Percentiles rank a stretch among this genome's conserved stretches.
Evolutionary conservation across 2,888 invertebrate genomes (phyloP).

Genomic region (Rapana venosa): DNA sequence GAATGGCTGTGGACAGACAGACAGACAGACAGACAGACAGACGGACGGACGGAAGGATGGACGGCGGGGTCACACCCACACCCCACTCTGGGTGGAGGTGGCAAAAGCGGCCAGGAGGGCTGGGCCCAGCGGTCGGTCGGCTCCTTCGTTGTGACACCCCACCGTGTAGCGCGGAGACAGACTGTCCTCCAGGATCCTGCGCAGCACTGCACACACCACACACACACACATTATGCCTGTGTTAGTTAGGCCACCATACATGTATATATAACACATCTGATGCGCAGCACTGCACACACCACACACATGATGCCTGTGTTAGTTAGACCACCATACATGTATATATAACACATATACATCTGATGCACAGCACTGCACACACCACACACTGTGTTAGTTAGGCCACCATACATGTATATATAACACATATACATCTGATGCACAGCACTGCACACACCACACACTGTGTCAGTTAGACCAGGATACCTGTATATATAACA

Average conservation of each 20-base stretch:
- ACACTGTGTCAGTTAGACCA: neutral
- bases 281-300: too few relatives aligned
- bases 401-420: too few relatives aligned
- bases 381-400: too few relatives aligned
- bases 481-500: neutral
- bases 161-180: conserved; percentile 57
- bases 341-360: too few relatives aligned
- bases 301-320: too few relatives aligned
- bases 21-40: too few relatives aligned
- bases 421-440: conserved; percentile 30
- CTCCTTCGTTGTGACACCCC: conserved; percentile 41
- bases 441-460: neutral
- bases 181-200: conserved; percentile 65
- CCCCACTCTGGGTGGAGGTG: conserved; percentile 64
- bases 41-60: too few relatives aligned
- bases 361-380: too few relatives aligned
- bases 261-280: too few relatives aligned
- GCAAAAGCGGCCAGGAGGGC: conserved; percentile 58
- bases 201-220: neutral
- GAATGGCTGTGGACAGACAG: too few relatives aligned
- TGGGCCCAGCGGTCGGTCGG: conserved; percentile 40
- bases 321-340: too few relatives aligned
- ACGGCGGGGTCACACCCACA: conserved; percentile 63
- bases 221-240: neutral
- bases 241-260: too few relatives aligned